Percentiles rank a stretch among this genome's conserved stretches.
Evolutionary conservation across 1,140 invertebrate genomes (phyloP).

Genomic region (Drosophila bocqueti): DNA sequence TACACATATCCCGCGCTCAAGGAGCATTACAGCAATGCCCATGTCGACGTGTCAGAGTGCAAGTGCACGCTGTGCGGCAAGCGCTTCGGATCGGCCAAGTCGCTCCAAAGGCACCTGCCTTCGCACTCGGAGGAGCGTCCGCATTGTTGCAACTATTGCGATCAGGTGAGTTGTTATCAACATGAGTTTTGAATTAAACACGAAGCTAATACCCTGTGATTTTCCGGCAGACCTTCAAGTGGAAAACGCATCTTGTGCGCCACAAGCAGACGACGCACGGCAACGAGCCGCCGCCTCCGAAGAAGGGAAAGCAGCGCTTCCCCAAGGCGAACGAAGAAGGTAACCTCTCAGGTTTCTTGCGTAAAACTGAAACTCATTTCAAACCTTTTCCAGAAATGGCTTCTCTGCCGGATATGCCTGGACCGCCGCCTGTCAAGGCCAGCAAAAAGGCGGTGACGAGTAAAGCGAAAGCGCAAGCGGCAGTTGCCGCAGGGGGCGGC

Average conservation of each 20-base stretch:
- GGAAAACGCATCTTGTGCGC: conserved; percentile 83
- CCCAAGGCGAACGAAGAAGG: conserved; percentile 77
- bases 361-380: neutral
- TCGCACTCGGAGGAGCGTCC: conserved; percentile 94
- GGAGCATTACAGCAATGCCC: conserved; percentile 83
- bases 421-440: conserved; percentile 79
- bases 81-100: conserved; percentile 78
- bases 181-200: neutral
- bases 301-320: conserved; percentile 81
- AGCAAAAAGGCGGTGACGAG: conserved; percentile 73
- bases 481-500: conserved; percentile 7
- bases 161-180: conserved; percentile 59
- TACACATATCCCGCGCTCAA: conserved; percentile 84
- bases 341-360: neutral
- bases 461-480: conserved; percentile 71
- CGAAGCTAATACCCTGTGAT: neutral
- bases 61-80: conserved; percentile 83
- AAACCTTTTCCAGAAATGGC: conserved; percentile 53
- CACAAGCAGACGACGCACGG: conserved; percentile 83
- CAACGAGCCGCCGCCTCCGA: conserved; percentile 78
- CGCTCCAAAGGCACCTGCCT: conserved; percentile 92
- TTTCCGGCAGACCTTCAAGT: conserved; percentile 74
- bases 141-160: conserved; percentile 93
- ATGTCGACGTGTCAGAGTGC: conserved; percentile 78
- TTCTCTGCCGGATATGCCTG: conserved; percentile 77